phyloP scores from a whole-genome alignment of 2,113 vertebrate species.

The Hippoglossus stenolepis region DNA sequence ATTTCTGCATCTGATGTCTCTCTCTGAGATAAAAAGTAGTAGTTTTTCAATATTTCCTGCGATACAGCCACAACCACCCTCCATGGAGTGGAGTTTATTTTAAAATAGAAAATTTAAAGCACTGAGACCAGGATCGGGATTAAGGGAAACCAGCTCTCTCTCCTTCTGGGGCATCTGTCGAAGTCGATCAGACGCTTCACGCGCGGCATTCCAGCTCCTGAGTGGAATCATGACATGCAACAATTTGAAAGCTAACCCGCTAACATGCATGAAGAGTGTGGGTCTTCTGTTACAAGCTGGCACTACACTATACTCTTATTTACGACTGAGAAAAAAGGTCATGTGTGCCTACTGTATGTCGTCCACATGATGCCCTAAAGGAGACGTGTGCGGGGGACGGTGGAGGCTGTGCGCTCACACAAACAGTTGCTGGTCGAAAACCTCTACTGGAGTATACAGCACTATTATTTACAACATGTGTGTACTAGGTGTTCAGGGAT shows the following conservation, averaged over 20 bases:
- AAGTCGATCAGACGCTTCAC: constrained; percentile 51
- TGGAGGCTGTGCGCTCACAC: constrained; percentile 62
- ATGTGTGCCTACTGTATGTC: constrained; percentile 58
- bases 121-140: constrained; percentile 25
- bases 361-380: constrained; percentile 58
- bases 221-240: constrained; percentile 70
- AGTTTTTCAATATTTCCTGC: not conserved
- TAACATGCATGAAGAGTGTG: constrained; percentile 65
- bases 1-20: not conserved
- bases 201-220: constrained; percentile 50
- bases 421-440: constrained; percentile 75
- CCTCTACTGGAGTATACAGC: constrained; percentile 71
- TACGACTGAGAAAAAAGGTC: constrained; percentile 62
- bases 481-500: constrained; percentile 54
- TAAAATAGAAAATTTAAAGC: constrained; percentile 28
- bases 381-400: constrained; percentile 43
- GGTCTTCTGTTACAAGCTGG: constrained; percentile 68
- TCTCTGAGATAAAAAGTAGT: constrained; percentile 15
- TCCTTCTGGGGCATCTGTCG: constrained; percentile 51
- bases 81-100: constrained; percentile 11
- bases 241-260: constrained; percentile 66
- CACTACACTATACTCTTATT: constrained; percentile 66
- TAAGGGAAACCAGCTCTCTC: constrained; percentile 33
- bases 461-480: constrained; percentile 74
- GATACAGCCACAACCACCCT: not conserved